phyloP scores from a whole-genome alignment of 2,113 vertebrate genomes.

The Halcyon senegalensis region DNA sequence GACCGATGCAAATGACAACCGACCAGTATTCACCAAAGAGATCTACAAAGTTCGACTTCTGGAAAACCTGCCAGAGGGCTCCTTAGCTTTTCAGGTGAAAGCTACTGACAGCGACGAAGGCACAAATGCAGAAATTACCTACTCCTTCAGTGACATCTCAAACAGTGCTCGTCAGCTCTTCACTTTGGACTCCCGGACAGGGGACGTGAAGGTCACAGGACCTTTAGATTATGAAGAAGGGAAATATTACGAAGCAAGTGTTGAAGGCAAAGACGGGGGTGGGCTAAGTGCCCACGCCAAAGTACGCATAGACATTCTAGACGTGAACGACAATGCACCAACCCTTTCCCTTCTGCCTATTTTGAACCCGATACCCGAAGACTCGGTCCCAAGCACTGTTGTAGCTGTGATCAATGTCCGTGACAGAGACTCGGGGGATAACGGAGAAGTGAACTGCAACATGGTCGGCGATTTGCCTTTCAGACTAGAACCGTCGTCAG shows the following conservation, averaged over 20 bases:
- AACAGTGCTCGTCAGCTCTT: slow-evolving; percentile 32
- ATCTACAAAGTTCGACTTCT: slow-evolving; percentile 67
- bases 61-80: slow-evolving; percentile 74
- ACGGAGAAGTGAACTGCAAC: slow-evolving; percentile 71
- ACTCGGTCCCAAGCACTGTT: slow-evolving; percentile 49
- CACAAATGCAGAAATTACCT: slow-evolving; percentile 74
- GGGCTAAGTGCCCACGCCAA: slow-evolving; percentile 77
- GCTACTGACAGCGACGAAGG: slow-evolving; percentile 80
- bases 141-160: slow-evolving; percentile 58
- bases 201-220: slow-evolving; percentile 73
- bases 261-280: slow-evolving; percentile 82
- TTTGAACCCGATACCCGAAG: slow-evolving; percentile 56
- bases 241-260: slow-evolving; percentile 72
- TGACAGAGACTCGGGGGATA: slow-evolving; percentile 73
- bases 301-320: slow-evolving; percentile 78
- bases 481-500: slow-evolving; percentile 63
- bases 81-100: slow-evolving; percentile 70
- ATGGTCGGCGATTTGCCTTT: slow-evolving; percentile 71
- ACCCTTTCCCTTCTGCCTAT: slow-evolving; percentile 36
- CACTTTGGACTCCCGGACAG: slow-evolving; percentile 69
- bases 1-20: slow-evolving; percentile 82
- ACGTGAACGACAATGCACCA: slow-evolving; percentile 79
- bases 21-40: slow-evolving; percentile 72
- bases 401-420: slow-evolving; percentile 76
- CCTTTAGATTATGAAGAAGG: slow-evolving; percentile 81